phyloP scores from a whole-genome alignment of 2,797 vertebrate genomes.

The Pipistrellus kuhlii region DNA sequence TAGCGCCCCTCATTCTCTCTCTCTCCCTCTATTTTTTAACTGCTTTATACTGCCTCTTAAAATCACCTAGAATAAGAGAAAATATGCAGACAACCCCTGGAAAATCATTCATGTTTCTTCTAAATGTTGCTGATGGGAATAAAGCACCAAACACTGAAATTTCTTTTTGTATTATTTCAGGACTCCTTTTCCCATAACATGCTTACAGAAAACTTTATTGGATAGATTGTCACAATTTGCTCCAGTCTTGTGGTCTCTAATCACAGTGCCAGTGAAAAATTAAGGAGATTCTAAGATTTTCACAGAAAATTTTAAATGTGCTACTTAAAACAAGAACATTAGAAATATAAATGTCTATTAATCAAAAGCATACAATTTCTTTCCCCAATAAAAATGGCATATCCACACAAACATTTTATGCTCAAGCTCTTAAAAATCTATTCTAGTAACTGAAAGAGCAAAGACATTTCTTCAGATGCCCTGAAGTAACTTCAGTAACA shows the following conservation, averaged over 20 bases:
- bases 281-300: constrained; percentile 31
- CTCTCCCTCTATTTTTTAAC: not conserved
- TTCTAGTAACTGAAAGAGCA: constrained; percentile 53
- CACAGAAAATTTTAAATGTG: constrained; percentile 46
- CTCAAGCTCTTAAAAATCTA: constrained; percentile 54
- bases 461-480: constrained; percentile 65
- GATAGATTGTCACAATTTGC: constrained; percentile 5
- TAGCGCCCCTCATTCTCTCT: not conserved
- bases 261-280: not conserved
- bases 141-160: constrained; percentile 20
- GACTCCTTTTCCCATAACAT: constrained; percentile 19
- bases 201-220: constrained; percentile 6
- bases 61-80: constrained; percentile 38
- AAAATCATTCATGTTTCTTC: constrained; percentile 3
- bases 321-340: constrained; percentile 52
- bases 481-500: constrained; percentile 69
- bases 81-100: not conserved
- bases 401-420: constrained; percentile 66
- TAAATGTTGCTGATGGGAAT: not conserved
- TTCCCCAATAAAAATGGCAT: constrained; percentile 54
- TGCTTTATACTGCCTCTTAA: not conserved
- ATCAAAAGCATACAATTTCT: constrained; percentile 47
- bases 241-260: not conserved
- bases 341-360: constrained; percentile 67
- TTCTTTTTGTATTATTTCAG: constrained; percentile 31